Evolutionary conservation across 2,888 invertebrate species (phyloP), one percentile per base, ranked within the genome.

Genomic region (Clitarchus hookeri): DNA sequence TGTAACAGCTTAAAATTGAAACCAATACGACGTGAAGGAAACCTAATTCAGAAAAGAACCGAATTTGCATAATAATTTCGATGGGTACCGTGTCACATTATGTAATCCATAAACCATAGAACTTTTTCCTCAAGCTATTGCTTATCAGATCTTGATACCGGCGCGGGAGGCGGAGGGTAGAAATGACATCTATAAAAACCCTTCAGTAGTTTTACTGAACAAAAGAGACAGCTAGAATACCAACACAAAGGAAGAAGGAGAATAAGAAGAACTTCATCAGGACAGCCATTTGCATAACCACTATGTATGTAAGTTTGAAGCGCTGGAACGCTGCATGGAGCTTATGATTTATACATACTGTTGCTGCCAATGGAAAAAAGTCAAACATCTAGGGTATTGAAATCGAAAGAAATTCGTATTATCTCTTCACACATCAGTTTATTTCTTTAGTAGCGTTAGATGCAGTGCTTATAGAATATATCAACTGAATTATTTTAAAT

Each of bases 41-140:
- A 44, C 26, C 65, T 65, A 65, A 65, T 65, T 65, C 65, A 65
- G n/a, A 65, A 65, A 65, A 65, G 65, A 9, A 36, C 82, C 44
- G 25, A 82, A 82, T 82, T 82, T 27, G 82, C 82, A 82, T 82
- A 82, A 82, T 82, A 44, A 36, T 82, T 82, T 82, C 19, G 82
- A 82, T 82, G 82, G 82, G 82, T 82, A 44, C 82, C 9, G 82
- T 82, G 82, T 44, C 82, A 82, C 44, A 82, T 82, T 27, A 27
- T 44, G 82, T 44, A 82, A 82, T 44, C 27, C 82, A 82, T 82
- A 82, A 44, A 82, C 19, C 82, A 82, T 82, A 26, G 82, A 36
- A 82, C 13, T 65, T n/a, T 36, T 27, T 44, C 82, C n/a, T 36
- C 82, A 36, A 82, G 36, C 36, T 23, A 36, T 82, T 82, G 44